Conservation (phyloP, 2,113 vertebrate species). For the Prunella fulvescens region DNA sequence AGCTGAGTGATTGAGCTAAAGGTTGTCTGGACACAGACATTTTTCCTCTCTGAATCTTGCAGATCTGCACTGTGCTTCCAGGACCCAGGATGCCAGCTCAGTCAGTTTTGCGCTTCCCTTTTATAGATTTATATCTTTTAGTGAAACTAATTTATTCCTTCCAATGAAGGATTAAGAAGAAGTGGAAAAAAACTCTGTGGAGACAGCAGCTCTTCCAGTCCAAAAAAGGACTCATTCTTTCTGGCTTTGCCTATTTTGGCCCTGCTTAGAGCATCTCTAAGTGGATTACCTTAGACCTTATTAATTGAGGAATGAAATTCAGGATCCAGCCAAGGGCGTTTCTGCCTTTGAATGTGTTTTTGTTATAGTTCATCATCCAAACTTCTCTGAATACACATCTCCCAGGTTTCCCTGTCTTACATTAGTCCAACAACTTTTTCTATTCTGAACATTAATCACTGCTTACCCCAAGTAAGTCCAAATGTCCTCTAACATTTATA, state of each 20-base stretch:
- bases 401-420: neutral
- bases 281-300: neutral
- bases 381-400: neutral
- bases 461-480: neutral
- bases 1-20: neutral
- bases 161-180: neutral
- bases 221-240: neutral
- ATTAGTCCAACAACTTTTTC: neutral
- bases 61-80: neutral
- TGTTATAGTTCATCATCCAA: neutral
- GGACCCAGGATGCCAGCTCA: neutral
- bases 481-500: conserved; percentile 7
- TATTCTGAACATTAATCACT: neutral
- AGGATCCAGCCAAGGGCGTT: neutral
- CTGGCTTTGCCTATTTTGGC: neutral
- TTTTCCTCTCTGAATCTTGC: neutral
- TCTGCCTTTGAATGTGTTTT: neutral
- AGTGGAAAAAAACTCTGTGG: neutral
- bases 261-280: neutral
- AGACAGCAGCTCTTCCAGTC: neutral
- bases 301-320: neutral
- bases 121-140: neutral
- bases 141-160: neutral
- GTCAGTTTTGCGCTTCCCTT: neutral
- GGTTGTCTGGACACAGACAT: neutral